phyloP scores from a whole-genome alignment of 2,113 vertebrate genomes.

The Stercorarius parasiticus region DNA sequence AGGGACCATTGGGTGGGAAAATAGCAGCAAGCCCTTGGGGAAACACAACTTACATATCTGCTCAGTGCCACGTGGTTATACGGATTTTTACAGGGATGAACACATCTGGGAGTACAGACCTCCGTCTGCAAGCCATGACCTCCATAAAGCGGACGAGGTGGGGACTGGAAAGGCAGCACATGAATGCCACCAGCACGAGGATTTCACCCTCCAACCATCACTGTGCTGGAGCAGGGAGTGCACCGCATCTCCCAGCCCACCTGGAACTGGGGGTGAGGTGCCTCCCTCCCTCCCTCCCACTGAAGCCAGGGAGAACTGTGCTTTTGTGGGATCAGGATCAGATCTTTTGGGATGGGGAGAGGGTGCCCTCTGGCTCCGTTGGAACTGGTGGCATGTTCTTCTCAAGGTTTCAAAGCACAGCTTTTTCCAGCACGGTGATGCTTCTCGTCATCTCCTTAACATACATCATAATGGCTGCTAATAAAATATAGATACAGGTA shows the following conservation, averaged over 20 bases:
- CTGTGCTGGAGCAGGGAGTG: fast-evolving
- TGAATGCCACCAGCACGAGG: neutral
- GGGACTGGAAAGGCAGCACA: neutral
- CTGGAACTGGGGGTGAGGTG: neutral
- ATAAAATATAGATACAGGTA: neutral
- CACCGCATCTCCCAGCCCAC: neutral
- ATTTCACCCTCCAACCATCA: fast-evolving
- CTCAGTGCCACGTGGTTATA: neutral
- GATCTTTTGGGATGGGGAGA: neutral
- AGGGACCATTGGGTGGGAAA: neutral
- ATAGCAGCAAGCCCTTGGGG: neutral
- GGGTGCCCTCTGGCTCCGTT: neutral
- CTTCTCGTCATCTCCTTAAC: neutral
- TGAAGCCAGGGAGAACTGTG: neutral
- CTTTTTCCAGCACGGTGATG: neutral
- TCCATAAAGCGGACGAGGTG: neutral
- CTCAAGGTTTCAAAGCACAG: neutral
- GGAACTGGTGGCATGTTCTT: neutral
- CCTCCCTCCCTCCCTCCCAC: neutral
- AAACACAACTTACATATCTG: neutral
- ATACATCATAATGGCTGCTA: neutral
- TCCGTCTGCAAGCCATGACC: neutral
- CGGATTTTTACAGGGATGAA: neutral
- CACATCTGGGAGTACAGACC: neutral
- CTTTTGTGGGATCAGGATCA: neutral